Base-by-base conservation (phyloP, 2,113 vertebrate species). In the Oryzias curvinotus region DNA sequence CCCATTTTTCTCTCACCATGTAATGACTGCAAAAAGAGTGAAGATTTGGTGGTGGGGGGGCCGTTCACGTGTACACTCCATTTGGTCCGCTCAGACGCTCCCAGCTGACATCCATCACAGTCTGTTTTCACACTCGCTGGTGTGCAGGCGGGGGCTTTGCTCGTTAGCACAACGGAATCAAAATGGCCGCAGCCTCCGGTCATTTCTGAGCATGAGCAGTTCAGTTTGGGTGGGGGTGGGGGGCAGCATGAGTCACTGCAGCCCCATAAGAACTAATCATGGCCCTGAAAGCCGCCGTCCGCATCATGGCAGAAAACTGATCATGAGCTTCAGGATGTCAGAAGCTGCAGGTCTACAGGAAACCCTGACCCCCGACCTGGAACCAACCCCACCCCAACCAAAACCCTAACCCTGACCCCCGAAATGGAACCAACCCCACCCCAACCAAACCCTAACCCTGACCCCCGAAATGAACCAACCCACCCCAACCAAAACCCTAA, bases 11-110 rank as follows among this genome's bases (percentile, higher is more conserved):
- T 63, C 43, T 71, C 74, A 71, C 66, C 55, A 57, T 70, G 73
- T 85, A 88, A 90, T 89, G 72, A 88, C 86, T 87, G 86, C 85
- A 87, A 82, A n/a, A 87, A 88, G 83, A 82, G 80, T 86, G 84
- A 89, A 53, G 71, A 62, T 82, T 73, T 89, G 89, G 86, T 84
- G 75, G 67, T 59, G 66, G 70, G 68, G 68, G 53, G 77, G 82
- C 85, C 72, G 52, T 78, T 84, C 85, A 88, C 81, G 81, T 87
- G 85, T 79, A 85, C 84, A 85, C 80, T 81, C 82, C 83, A 85
- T 87, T 85, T 79, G 86, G 80, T 85, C 82, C 87, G 69, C 83
- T 89, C 87, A 88, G 80, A 89, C 87, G 73, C 77, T 86, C 78
- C 55, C 73, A 56, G 77, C 19, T 66, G 75, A 78, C 89, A 89